These are phyloP conservation scores for Heliconius melpomene DNA, from an alignment of 1,140 invertebrate species.

Conservation along the genomic window DNA sequence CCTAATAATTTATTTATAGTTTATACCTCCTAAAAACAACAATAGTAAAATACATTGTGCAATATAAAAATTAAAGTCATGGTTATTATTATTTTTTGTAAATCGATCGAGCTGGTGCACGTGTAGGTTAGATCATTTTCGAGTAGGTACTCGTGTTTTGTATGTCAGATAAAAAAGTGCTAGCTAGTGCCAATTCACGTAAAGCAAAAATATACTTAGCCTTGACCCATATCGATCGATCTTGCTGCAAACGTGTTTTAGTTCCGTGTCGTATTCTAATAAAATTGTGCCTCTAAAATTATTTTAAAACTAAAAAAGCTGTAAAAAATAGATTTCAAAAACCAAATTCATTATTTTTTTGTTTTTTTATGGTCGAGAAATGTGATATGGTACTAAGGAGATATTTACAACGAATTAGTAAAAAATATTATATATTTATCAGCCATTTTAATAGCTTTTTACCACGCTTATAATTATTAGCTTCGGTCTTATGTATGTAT, in stretches of 20 bases:
- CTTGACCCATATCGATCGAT: slow-evolving; percentile 26
- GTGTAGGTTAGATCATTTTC: background rate
- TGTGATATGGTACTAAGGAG: no score
- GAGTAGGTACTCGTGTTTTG: background rate
- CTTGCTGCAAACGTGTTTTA: background rate
- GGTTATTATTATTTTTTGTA: background rate
- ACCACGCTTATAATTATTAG: no score
- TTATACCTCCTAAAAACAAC: background rate
- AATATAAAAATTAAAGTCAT: slow-evolving; percentile 9
- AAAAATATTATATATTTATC: no score
- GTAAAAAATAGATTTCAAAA: background rate
- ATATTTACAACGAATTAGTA: no score
- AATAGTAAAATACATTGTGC: background rate
- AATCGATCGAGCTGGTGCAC: background rate
- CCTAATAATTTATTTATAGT: background rate
- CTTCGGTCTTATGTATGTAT: no score
- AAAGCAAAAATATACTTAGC: slow-evolving; percentile 21
- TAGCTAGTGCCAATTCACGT: slow-evolving; percentile 10
- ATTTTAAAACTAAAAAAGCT: background rate
- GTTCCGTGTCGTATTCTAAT: background rate
- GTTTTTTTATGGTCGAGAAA: no score
- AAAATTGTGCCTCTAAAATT: background rate
- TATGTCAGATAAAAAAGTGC: background rate
- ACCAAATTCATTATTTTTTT: no score
- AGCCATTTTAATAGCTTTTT: no score